These are phyloP conservation scores for Linurgus olivaceus DNA, from an alignment of 2,797 vertebrate genomes.

Conservation along the genomic window DNA sequence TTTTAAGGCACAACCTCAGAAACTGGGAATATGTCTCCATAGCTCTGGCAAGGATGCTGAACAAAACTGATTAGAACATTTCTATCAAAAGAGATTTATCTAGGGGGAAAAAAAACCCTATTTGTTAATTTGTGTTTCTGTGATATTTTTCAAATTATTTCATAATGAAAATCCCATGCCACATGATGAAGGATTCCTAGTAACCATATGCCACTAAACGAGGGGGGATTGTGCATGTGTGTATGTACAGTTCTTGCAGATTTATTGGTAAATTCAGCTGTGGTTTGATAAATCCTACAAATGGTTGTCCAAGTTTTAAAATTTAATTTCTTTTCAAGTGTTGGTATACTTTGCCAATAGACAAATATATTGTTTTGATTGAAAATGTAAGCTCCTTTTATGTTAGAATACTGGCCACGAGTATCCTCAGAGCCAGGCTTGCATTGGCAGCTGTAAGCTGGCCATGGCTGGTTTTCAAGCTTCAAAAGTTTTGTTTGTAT, in stretches of 20 bases:
- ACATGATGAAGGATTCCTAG: not conserved
- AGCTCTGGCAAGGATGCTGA: not conserved
- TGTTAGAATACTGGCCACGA: not conserved
- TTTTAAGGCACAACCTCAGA: not conserved
- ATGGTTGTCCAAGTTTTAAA: not conserved
- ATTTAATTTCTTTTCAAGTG: not conserved
- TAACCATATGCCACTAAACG: not conserved
- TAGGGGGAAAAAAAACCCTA: not conserved
- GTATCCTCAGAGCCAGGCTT: not conserved
- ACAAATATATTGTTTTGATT: not conserved
- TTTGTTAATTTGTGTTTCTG: not conserved
- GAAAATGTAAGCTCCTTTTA: not conserved
- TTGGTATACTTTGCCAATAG: not conserved
- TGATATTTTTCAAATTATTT: not conserved
- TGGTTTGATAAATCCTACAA: not conserved
- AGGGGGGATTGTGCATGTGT: too few species aligned
- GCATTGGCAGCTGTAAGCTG: not conserved
- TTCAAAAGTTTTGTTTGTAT: constrained; percentile 30
- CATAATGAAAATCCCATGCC: not conserved
- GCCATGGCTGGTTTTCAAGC: not conserved
- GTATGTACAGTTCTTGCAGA: not conserved
- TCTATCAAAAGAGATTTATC: not conserved
- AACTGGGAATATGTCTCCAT: not conserved
- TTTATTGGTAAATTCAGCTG: not conserved
- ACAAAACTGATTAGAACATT: not conserved